Conservation (phyloP, 2,797 vertebrate genomes). For the Crocidura indochinensis region DNA sequence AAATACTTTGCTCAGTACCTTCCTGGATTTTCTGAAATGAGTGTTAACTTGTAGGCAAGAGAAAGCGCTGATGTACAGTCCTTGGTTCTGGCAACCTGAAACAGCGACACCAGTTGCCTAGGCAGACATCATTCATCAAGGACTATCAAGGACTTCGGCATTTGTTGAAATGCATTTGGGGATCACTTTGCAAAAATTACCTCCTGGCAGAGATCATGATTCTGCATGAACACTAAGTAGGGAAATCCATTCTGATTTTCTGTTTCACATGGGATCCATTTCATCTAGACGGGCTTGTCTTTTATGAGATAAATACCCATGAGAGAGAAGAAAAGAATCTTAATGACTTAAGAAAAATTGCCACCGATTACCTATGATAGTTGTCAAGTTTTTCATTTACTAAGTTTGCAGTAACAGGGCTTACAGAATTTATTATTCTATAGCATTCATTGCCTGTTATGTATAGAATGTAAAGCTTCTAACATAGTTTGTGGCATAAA, state of each 20-base stretch:
- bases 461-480: not conserved
- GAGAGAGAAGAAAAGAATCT: conserved; percentile 37
- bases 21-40: conserved; percentile 84
- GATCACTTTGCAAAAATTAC: conserved; percentile 76
- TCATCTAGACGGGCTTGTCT: not conserved
- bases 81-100: conserved; percentile 74
- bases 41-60: conserved; percentile 78
- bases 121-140: conserved; percentile 84
- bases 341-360: not conserved
- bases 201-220: conserved; percentile 61
- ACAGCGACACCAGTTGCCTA: conserved; percentile 81
- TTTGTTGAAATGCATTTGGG: conserved; percentile 74
- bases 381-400: conserved; percentile 13
- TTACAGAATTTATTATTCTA: not conserved
- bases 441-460: not conserved
- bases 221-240: conserved; percentile 67
- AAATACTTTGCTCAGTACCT: conserved; percentile 77
- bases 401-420: conserved; percentile 16
- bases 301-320: conserved; percentile 50
- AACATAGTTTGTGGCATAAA: not conserved
- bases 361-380: not conserved
- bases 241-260: conserved; percentile 43
- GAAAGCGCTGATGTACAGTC: conserved; percentile 75
- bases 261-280: conserved; percentile 11
- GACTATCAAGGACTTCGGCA: conserved; percentile 74